Conservation (phyloP, 2,888 invertebrate genomes). For the Ophraella communa region DNA sequence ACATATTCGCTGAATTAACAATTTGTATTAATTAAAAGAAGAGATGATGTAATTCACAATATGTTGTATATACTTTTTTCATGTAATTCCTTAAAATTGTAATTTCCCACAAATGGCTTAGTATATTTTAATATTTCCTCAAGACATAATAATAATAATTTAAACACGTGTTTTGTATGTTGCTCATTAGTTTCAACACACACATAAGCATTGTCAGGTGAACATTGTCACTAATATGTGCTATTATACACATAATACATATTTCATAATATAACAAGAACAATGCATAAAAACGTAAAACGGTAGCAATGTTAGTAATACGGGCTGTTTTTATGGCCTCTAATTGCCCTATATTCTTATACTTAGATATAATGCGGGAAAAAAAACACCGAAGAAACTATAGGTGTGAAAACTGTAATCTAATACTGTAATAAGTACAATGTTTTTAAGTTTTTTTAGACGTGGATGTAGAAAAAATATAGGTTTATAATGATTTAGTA, state of each 20-base stretch:
- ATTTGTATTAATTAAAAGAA: no score
- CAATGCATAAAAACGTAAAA: constrained; percentile 1
- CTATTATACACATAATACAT: not conserved
- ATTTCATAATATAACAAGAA: not conserved
- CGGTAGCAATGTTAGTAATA: not conserved
- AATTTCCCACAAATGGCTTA: no score
- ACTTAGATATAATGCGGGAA: constrained; percentile 11
- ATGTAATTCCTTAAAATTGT: no score
- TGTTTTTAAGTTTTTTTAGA: not conserved
- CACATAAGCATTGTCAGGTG: not conserved
- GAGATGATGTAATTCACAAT: no score
- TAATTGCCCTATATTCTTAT: not conserved
- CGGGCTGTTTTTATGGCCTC: not conserved
- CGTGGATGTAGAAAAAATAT: not conserved
- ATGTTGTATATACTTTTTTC: no score
- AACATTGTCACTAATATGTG: not conserved
- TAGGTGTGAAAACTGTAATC: constrained; percentile 9
- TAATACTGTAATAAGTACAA: not conserved
- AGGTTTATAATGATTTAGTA: not conserved
- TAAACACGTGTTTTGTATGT: no score
- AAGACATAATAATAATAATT: no score
- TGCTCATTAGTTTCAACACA: not conserved
- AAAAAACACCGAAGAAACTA: not conserved
- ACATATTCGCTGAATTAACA: no score
- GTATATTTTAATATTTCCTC: no score